Conservation (phyloP, 2,113 vertebrate species). For the Proterorhinus semilunaris region DNA sequence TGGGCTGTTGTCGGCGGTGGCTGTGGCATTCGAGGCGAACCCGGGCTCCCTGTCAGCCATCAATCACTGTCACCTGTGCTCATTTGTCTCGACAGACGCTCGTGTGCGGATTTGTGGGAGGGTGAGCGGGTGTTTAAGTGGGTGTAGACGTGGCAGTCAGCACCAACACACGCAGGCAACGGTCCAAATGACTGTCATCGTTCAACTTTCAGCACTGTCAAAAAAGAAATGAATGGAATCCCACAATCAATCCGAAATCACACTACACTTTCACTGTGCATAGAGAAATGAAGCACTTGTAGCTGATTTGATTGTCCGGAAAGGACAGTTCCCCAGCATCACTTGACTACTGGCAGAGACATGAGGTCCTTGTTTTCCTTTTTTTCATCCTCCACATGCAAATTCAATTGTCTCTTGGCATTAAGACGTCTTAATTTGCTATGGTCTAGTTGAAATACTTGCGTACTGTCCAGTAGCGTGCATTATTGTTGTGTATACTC, state of each 20-base stretch:
- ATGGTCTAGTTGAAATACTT: too few relatives aligned
- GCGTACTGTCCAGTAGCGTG: too few relatives aligned
- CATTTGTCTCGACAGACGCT: constrained; percentile 31
- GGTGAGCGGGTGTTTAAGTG: constrained; percentile 18
- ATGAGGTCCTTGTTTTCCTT: too few relatives aligned
- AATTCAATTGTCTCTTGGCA: too few relatives aligned
- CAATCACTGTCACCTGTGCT: constrained; percentile 44
- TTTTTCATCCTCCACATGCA: too few relatives aligned
- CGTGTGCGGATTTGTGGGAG: constrained; percentile 23
- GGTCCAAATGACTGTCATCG: constrained; percentile 4
- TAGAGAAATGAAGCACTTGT: neutral
- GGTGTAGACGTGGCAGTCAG: constrained; percentile 25
- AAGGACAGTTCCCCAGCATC: neutral
- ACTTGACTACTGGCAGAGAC: neutral
- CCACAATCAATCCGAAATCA: neutral
- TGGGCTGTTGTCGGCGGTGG: constrained; percentile 30
- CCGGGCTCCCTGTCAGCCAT: constrained; percentile 52
- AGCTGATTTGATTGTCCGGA: neutral
- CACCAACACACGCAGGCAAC: constrained; percentile 13
- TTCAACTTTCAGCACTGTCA: neutral
- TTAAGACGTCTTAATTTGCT: too few relatives aligned
- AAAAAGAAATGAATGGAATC: neutral
- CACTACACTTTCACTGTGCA: neutral
- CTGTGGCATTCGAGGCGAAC: constrained; percentile 28
- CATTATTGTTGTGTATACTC: too few relatives aligned